phyloP scores from a whole-genome alignment of 2,888 invertebrate genomes.

The Erebia aethiops region DNA sequence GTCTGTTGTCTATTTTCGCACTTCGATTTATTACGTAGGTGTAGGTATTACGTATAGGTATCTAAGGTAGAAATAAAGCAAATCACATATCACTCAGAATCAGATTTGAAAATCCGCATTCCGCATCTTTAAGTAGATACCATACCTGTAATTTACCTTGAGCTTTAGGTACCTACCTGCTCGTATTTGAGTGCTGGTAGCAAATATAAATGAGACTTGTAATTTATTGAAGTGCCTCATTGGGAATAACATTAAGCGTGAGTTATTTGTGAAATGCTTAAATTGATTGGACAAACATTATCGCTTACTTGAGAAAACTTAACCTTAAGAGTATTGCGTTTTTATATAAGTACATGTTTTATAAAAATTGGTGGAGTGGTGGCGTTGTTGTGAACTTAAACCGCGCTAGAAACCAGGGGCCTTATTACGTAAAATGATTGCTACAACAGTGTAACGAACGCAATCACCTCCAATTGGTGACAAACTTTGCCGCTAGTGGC shows the following conservation, averaged over 20 bases:
- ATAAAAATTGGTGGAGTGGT: neutral
- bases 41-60: too few species aligned
- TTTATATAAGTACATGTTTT: neutral
- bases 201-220: constrained; percentile 17
- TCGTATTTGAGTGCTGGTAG: constrained; percentile 8
- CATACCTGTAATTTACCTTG: neutral
- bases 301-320: constrained; percentile 5
- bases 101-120: neutral
- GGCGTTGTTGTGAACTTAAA: neutral
- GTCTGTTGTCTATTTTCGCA: too few species aligned
- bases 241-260: constrained; percentile 4
- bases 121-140: neutral
- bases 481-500: too few species aligned
- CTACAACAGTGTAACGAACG: too few species aligned
- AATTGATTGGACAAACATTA: constrained; percentile 18
- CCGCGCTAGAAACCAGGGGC: neutral
- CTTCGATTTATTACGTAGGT: too few species aligned
- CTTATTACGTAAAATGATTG: too few species aligned
- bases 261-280: constrained; percentile 20
- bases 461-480: too few species aligned
- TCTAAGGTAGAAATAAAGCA: neutral
- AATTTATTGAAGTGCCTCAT: constrained; percentile 19
- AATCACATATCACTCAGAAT: neutral
- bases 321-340: neutral
- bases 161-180: neutral